A percentile compares a stretch with the other conserved stretches of the same genome.
These are phyloP conservation scores for Prolemur simus DNA, from an alignment of 2,113 vertebrate species.

Conservation along the genomic window DNA sequence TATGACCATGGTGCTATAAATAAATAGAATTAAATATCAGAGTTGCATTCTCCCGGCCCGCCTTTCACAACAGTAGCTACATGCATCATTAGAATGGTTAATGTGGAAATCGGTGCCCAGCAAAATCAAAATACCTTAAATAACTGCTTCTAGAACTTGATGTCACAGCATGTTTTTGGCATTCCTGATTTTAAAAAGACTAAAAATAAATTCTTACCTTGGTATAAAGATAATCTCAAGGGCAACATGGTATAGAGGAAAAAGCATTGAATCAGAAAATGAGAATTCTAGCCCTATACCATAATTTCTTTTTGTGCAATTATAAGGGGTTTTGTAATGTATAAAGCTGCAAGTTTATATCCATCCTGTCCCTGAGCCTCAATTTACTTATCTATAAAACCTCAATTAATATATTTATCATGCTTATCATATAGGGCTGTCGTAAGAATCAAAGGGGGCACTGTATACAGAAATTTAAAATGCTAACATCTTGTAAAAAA, in stretches of 20 bases:
- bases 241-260: neutral
- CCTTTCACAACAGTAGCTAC: neutral
- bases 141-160: slow-evolving; percentile 30
- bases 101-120: neutral
- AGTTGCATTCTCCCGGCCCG: neutral
- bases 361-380: neutral
- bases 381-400: neutral
- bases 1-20: neutral
- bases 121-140: slow-evolving; percentile 38
- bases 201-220: slow-evolving; percentile 24
- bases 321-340: neutral
- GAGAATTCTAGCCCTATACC: neutral
- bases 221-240: neutral
- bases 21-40: slow-evolving; percentile 3
- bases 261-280: slow-evolving; percentile 2
- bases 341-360: neutral
- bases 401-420: slow-evolving; percentile 7
- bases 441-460: neutral
- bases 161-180: neutral
- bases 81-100: neutral
- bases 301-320: neutral
- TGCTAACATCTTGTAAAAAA: neutral
- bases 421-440: neutral
- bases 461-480: neutral
- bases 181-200: slow-evolving; percentile 2